Conservation (phyloP, 2,888 invertebrate species). For the Eilema depressum region DNA sequence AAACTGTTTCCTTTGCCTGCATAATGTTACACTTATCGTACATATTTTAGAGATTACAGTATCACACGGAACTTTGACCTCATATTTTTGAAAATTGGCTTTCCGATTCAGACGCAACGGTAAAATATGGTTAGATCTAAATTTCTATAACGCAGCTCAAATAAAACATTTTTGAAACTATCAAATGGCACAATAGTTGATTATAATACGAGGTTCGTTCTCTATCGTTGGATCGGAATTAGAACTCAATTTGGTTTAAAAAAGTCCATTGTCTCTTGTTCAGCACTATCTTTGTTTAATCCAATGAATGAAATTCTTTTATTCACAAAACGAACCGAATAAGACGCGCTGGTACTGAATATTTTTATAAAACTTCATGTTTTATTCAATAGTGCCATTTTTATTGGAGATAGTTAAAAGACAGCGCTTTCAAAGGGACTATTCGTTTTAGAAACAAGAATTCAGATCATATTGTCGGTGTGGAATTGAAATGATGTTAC, state of each 20-base stretch:
- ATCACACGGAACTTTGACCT: too few species aligned
- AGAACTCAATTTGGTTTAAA: neutral
- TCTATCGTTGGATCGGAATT: neutral
- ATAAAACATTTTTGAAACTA: neutral
- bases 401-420: neutral
- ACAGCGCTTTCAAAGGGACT: constrained; percentile 8
- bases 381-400: constrained; percentile 8
- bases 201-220: neutral
- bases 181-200: neutral
- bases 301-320: neutral
- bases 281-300: neutral
- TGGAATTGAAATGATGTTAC: neutral
- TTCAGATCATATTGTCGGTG: neutral
- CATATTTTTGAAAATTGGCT: too few species aligned
- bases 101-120: too few species aligned
- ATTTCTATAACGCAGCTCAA: neutral
- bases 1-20: too few species aligned
- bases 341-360: constrained; percentile 12
- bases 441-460: neutral
- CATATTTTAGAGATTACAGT: too few species aligned
- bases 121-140: too few species aligned
- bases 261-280: neutral
- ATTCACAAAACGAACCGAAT: neutral
- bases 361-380: constrained; percentile 6
- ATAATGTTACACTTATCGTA: too few species aligned